Base-by-base conservation (phyloP, 2,113 vertebrate genomes). In the Coturnix japonica region DNA sequence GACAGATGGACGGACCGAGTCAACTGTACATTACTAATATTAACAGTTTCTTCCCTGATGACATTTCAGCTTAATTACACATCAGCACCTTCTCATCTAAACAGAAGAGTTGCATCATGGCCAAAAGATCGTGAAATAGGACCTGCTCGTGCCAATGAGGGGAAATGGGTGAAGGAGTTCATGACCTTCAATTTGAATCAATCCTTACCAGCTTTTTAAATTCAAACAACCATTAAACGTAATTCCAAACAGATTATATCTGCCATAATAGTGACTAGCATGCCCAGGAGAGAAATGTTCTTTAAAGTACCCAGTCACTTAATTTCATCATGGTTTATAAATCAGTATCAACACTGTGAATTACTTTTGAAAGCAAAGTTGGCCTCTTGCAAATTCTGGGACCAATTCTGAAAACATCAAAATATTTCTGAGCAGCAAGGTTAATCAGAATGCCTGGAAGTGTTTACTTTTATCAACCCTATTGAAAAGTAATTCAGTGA, bases 101-200 rank as follows among this genome's bases (percentile, higher is more conserved):
- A 93, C 90, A 93, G 57, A 85, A 44, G 60, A 93, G 90, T 37
- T 90, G 54, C 83, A 94, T 69, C 91, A 64, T 77, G 89, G 60
- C 59, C 63, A 90, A 76, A 91, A 93, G 91, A 93, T 94, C 92
- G 89, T 90, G 92, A 96, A 95, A 93, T 56, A 86, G 71, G 91
- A 94, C 92, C 64, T 77, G 63, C 54, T 91, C 89, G 85, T 86
- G 65, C 53, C 94, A 86, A 4, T 86, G 91, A 91, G 80, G 77
- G 76, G 66, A 90, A 93, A 65, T 46, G 71, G 81, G 81, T 95
- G 87, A 94, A 81, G 59, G 60, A 92, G 94, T 86, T 95, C 86
- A 87, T 56, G 94, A 96, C 91, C 92, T 92, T 89, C 81, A 91
- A 92, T 94, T 96, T 93, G 86, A 94, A 90, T 91, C 83, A 93